A percentile compares a stretch with the other conserved stretches of the same genome.
Evolutionary conservation across 2,113 vertebrate species (phyloP).

Genomic region (Cercocebus atys): DNA sequence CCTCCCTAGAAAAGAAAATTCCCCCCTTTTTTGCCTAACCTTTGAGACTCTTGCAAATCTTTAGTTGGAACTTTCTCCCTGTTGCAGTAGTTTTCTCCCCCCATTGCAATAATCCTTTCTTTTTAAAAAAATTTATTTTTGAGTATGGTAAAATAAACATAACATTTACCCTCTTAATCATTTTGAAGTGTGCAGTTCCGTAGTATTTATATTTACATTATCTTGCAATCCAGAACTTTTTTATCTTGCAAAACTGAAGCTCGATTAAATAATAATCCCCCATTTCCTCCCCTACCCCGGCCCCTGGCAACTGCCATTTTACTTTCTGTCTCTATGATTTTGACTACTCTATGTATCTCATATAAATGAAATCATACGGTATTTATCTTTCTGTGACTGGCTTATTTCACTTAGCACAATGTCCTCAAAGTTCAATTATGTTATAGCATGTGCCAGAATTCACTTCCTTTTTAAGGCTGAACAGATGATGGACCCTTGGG

Average conservation of each 20-base stretch:
- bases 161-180: background rate
- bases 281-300: background rate
- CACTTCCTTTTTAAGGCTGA: no score
- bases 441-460: no score
- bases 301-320: background rate
- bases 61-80: background rate
- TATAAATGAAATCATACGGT: no score
- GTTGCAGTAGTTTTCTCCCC: background rate
- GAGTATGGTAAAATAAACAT: background rate
- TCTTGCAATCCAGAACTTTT: background rate
- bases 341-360: no score
- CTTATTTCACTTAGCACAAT: no score
- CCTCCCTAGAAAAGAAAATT: background rate
- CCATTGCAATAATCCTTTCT: background rate
- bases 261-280: background rate
- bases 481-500: no score
- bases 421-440: no score
- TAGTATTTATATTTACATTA: background rate
- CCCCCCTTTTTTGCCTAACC: background rate
- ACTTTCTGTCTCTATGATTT: background rate
- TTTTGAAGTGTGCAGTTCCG: background rate
- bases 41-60: background rate
- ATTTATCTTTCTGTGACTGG: no score
- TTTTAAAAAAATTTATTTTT: background rate
- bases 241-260: background rate